Base-by-base conservation (phyloP, 2,797 vertebrate genomes). In the Oceanodroma leucorhoa region DNA sequence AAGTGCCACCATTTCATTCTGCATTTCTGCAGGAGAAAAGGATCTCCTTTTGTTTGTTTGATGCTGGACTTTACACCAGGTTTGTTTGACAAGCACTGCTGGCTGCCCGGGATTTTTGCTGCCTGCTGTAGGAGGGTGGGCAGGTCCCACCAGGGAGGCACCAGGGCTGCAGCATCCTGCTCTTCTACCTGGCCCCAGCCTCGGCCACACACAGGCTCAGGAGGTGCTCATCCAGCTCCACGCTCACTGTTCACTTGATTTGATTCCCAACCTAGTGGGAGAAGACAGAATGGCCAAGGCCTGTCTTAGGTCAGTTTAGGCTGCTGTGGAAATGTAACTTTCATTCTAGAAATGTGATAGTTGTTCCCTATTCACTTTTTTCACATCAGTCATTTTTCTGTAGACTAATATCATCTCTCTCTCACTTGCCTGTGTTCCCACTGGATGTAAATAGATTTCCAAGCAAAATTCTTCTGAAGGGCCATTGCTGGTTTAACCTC, bases 361-460 rank as follows among this genome's bases (percentile, higher is more conserved):
- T 26, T 0, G 0, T 88, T 75, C 20, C 32, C 40, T 64, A 22
- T 38, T 60, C 26, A 64, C 18, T 64, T 71, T 77, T 88, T 88
- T 64, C 86, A 81, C 40, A 40, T 11, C 40, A 15, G 11, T 50
- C 20, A 23, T 24, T 89, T 83, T 80, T 73, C 73, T 67, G 54
- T 53, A 67, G 69, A 75, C 19, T 51, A 46, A 9, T 43, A 15
- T 10, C 0, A 32, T 45, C 32, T 80, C 55, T 71, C 48, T 73
- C 40, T 41, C 43, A 55, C 69, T 91, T 91, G 41, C 50, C 51
- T 46, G 10, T 27, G 15, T 79, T 94, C 41, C 77, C 48, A 62
- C 41, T 75, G 79, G 55, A 77, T 83, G 32, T 40, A 89, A 83
- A 89, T 16, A 88, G 65, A 89, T 83, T 93, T 90, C 76, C 58